phyloP scores from a whole-genome alignment of 2,113 vertebrate species.

The Cochlearius cochlearius region DNA sequence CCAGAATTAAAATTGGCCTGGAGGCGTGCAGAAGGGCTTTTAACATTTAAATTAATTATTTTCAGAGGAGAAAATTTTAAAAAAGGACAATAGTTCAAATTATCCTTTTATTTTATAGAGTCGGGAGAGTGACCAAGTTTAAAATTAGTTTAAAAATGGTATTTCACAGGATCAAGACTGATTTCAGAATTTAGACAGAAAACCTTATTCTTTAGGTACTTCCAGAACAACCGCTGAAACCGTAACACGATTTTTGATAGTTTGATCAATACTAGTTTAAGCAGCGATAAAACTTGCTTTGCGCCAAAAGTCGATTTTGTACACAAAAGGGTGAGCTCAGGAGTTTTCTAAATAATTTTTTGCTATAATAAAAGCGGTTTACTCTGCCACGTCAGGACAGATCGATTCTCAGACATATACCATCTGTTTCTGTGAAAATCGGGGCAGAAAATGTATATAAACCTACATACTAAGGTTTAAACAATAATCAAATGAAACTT shows the following conservation, averaged over 20 bases:
- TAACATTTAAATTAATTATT: background rate
- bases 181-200: conserved; percentile 51
- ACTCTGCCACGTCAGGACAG: conserved; percentile 42
- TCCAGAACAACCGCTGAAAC: conserved; percentile 37
- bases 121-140: background rate
- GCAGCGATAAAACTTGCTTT: conserved; percentile 67
- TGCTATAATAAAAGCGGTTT: conserved; percentile 53
- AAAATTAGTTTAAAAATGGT: background rate
- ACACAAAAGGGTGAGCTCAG: conserved; percentile 63
- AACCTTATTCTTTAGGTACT: conserved; percentile 27
- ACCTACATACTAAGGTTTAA: conserved; percentile 17
- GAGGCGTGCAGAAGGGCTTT: background rate
- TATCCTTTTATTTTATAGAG: background rate
- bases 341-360: conserved; percentile 66
- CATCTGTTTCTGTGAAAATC: conserved; percentile 49
- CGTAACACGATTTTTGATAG: conserved; percentile 50
- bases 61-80: background rate
- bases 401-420: conserved; percentile 46
- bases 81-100: background rate
- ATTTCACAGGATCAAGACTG: conserved; percentile 4
- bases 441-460: conserved; percentile 39
- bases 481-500: conserved; percentile 46
- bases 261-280: conserved; percentile 72
- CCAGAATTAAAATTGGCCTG: background rate
- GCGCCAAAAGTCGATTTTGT: conserved; percentile 49